Conservation (phyloP, 2,113 vertebrate genomes). For the Oryzias javanicus region DNA sequence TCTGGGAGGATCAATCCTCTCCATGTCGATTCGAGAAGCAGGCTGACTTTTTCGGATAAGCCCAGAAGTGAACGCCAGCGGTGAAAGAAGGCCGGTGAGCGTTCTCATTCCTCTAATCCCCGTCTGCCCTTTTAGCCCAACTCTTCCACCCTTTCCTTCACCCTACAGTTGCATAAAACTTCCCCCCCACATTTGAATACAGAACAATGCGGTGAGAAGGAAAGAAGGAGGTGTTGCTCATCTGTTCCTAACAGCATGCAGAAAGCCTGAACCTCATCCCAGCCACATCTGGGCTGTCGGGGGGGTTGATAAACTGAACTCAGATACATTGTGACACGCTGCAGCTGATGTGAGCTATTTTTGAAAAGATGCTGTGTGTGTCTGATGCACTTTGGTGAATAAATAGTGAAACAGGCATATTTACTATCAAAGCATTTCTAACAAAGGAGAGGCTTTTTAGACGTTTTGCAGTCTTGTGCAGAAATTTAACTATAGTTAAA, state of each 20-base stretch:
- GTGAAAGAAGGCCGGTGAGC: slow-evolving; percentile 10
- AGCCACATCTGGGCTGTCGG: slow-evolving; percentile 35
- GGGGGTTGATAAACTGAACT: slow-evolving; percentile 21
- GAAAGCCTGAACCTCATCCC: slow-evolving; percentile 21
- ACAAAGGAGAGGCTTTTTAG: not conserved
- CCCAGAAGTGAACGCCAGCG: slow-evolving; percentile 39
- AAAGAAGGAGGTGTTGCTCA: slow-evolving; percentile 11
- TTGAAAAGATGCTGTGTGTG: not conserved
- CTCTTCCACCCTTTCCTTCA: slow-evolving; percentile 25
- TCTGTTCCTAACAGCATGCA: slow-evolving; percentile 19
- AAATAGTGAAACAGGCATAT: slow-evolving; percentile 1
- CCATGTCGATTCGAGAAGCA: slow-evolving; percentile 51
- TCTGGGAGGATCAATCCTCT: slow-evolving; percentile 51
- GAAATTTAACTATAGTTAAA: not conserved
- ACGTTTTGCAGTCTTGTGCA: not conserved
- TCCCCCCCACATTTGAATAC: slow-evolving; percentile 2
- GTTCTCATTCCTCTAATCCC: slow-evolving; percentile 46
- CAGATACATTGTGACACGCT: slow-evolving; percentile 15
- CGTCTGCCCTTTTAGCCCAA: slow-evolving; percentile 23
- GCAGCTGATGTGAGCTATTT: slow-evolving; percentile 15
- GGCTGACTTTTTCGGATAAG: slow-evolving; percentile 53
- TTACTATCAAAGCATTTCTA: not conserved
- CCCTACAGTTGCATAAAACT: slow-evolving; percentile 27
- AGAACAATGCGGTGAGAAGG: slow-evolving; percentile 4
- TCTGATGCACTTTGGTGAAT: not conserved